Percentiles rank a stretch among this genome's conserved stretches.
These are phyloP conservation scores for Acanthiza pusilla DNA, from an alignment of 2,797 vertebrate species.

Conservation along the genomic window DNA sequence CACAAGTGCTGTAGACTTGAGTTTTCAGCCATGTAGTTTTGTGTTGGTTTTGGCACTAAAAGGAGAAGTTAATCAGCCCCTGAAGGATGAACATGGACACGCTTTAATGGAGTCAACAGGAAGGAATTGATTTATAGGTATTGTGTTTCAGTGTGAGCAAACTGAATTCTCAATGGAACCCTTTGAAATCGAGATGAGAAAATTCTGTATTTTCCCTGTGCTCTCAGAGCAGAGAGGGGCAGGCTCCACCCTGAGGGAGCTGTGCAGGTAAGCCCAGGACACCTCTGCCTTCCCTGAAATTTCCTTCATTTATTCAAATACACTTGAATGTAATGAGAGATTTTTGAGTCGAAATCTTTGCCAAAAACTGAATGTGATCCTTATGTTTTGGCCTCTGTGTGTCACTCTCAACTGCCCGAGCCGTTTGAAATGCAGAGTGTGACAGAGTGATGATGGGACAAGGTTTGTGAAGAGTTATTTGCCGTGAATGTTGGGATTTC, in stretches of 20 bases:
- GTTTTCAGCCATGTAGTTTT: background rate
- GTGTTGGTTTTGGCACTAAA: conserved; percentile 2
- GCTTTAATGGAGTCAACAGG: conserved; percentile 1
- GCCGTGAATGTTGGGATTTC: background rate
- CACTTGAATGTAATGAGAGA: background rate
- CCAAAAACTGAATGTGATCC: background rate
- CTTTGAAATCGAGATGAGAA: background rate
- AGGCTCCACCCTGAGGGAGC: background rate
- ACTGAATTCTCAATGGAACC: background rate
- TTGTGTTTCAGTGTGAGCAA: conserved; percentile 11
- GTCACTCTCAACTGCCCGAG: background rate
- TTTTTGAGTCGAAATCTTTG: background rate
- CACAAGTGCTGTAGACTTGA: background rate
- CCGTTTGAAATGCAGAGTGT: background rate
- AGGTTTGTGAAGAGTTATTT: background rate
- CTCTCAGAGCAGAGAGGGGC: background rate
- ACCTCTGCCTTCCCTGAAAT: background rate
- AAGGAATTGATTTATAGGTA: conserved; percentile 12
- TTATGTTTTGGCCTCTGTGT: background rate
- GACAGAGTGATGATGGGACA: background rate
- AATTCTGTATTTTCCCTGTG: background rate
- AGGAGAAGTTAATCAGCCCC: conserved; percentile 5
- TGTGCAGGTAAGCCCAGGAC: background rate
- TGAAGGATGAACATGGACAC: background rate
- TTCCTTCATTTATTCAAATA: background rate